phyloP scores from a whole-genome alignment of 2,797 vertebrate genomes.

The Oreochromis mossambicus region DNA sequence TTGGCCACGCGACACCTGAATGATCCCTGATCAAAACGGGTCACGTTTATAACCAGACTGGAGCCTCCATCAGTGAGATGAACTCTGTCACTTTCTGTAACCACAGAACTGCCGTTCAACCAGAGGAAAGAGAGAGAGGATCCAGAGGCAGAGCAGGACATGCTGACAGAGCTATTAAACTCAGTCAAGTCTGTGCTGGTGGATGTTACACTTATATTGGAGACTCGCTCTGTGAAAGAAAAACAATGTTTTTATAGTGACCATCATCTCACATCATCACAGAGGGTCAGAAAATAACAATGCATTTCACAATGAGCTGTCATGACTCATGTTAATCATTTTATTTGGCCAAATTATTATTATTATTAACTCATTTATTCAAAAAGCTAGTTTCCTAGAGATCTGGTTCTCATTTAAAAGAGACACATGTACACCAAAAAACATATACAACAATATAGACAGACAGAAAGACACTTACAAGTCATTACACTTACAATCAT shows the following conservation, averaged over 20 bases:
- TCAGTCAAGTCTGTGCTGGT: background rate
- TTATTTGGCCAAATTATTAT: too few relatives aligned
- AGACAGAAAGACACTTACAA: too few relatives aligned
- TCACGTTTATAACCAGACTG: conserved; percentile 39
- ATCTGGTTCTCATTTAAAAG: too few relatives aligned
- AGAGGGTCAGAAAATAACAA: background rate
- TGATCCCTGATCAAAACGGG: conserved; percentile 49
- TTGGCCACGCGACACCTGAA: conserved; percentile 56
- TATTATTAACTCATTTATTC: too few relatives aligned
- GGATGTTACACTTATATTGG: background rate
- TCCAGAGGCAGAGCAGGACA: conserved; percentile 22
- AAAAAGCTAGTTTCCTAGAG: too few relatives aligned
- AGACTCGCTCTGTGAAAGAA: background rate
- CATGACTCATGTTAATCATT: too few relatives aligned
- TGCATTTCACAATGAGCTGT: too few relatives aligned
- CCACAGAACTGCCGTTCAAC: conserved; percentile 56
- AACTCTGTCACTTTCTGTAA: conserved; percentile 34
- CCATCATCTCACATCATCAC: background rate
- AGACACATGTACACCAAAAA: too few relatives aligned
- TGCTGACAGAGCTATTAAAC: conserved; percentile 7
- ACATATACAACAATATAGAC: too few relatives aligned
- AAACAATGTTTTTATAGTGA: background rate
- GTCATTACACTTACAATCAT: too few relatives aligned
- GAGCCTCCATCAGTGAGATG: conserved; percentile 18
- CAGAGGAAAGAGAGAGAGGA: conserved; percentile 52